Evolutionary conservation across 2,797 vertebrate species (phyloP).

Genomic region (Sebastes hopkinsi): DNA sequence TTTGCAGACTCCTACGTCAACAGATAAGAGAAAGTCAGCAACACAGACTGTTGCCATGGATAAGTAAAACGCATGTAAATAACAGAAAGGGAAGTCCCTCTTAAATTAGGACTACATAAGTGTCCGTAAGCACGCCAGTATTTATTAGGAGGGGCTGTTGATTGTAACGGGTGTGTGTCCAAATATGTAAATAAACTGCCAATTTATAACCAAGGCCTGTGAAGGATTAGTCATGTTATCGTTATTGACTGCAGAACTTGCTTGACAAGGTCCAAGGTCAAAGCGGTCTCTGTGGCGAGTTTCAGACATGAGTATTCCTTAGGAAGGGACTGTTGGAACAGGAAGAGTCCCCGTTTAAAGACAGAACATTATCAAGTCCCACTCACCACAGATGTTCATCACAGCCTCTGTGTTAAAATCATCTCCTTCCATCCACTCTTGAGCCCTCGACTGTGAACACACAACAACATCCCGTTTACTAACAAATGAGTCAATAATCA

Average conservation of each 20-base stretch:
- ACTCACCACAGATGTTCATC: constrained; percentile 86
- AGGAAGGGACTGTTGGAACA: neutral
- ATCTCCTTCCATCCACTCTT: constrained; percentile 81
- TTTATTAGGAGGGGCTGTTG: neutral
- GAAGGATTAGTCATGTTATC: neutral
- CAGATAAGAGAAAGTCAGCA: neutral
- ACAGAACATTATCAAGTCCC: neutral
- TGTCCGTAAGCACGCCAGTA: neutral
- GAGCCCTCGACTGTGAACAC: constrained; percentile 65
- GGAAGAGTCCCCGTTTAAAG: neutral
- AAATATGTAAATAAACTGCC: neutral
- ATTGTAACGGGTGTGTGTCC: too few species aligned
- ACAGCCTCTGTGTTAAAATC: constrained; percentile 81
- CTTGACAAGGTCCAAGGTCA: neutral
- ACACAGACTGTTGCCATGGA: neutral
- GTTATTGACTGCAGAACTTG: neutral
- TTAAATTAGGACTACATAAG: neutral
- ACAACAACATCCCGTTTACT: constrained; percentile 14
- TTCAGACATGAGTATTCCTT: neutral
- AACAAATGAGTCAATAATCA: neutral
- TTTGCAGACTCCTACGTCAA: neutral
- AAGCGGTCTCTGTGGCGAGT: neutral
- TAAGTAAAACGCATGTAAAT: neutral
- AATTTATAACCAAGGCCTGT: neutral
- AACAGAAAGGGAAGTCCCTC: neutral